Evolutionary conservation across 2,888 invertebrate genomes (phyloP).

Genomic region (Amphipoea lucens): DNA sequence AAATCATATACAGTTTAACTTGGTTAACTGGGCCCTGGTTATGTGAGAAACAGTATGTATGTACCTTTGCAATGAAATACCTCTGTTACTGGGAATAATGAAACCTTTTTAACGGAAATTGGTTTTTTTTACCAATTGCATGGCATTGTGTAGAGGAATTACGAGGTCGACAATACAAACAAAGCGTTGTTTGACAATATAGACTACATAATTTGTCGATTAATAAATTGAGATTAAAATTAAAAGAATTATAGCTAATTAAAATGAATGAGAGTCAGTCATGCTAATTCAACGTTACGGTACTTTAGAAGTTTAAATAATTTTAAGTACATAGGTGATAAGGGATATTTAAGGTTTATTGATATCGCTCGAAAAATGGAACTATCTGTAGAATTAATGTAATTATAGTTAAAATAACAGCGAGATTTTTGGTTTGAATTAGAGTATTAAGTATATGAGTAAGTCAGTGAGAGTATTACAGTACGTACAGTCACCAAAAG

Average conservation of each 20-base stretch:
- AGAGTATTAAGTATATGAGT: neutral
- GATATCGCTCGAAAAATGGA: neutral
- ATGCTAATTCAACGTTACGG: neutral
- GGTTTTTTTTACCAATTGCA: no score
- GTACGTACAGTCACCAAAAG: no score
- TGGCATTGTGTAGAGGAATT: neutral
- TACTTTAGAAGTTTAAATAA: neutral
- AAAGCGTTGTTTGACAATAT: neutral
- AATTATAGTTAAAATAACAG: neutral
- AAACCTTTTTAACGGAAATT: no score
- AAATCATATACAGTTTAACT: neutral
- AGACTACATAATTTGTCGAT: neutral
- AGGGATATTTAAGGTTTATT: neutral
- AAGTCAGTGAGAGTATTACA: no score
- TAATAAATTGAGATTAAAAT: neutral
- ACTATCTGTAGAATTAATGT: neutral
- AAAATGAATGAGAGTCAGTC: neutral
- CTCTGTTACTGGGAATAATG: no score
- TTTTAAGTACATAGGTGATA: neutral
- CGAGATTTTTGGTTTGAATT: constrained; percentile 9
- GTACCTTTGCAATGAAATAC: no score
- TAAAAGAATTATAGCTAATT: neutral
- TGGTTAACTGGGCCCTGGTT: neutral
- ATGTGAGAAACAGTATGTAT: no score
- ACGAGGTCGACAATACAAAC: neutral